These are phyloP conservation scores for Saguinus midas DNA, from an alignment of 2,113 vertebrate genomes.

Conservation along the genomic window DNA sequence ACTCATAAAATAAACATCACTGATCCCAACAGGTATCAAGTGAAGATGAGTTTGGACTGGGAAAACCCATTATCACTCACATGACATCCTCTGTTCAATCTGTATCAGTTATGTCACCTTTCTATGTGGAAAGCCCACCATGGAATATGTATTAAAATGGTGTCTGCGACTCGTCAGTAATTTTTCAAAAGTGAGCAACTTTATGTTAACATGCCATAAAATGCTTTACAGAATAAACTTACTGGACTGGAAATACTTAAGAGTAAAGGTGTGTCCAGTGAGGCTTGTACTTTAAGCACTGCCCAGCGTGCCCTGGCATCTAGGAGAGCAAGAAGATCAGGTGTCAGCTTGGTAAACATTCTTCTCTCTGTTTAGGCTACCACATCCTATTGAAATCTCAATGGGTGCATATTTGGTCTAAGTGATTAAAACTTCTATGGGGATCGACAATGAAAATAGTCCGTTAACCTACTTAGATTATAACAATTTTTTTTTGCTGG, in stretches of 20 bases:
- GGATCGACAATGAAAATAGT: not conserved
- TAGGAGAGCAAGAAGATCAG: not conserved
- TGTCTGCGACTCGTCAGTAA: not conserved
- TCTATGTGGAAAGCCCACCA: not conserved
- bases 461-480: not conserved
- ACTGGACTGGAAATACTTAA: not conserved
- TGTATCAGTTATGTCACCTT: not conserved
- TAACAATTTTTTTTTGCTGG: constrained; percentile 18
- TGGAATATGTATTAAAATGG: not conserved
- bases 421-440: not conserved
- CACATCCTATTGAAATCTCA: not conserved
- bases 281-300: not conserved
- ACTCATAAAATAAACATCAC: not conserved
- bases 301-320: not conserved
- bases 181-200: constrained; percentile 20
- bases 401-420: not conserved
- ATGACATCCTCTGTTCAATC: not conserved
- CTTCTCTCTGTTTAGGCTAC: not conserved
- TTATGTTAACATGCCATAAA: not conserved
- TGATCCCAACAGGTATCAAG: not conserved
- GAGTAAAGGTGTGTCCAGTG: not conserved
- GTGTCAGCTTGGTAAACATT: not conserved
- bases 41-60: not conserved
- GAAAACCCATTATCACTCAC: not conserved
- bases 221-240: not conserved